Evolutionary conservation across 2,113 vertebrate genomes (phyloP).

Genomic region (Malaclemys terrapin): DNA sequence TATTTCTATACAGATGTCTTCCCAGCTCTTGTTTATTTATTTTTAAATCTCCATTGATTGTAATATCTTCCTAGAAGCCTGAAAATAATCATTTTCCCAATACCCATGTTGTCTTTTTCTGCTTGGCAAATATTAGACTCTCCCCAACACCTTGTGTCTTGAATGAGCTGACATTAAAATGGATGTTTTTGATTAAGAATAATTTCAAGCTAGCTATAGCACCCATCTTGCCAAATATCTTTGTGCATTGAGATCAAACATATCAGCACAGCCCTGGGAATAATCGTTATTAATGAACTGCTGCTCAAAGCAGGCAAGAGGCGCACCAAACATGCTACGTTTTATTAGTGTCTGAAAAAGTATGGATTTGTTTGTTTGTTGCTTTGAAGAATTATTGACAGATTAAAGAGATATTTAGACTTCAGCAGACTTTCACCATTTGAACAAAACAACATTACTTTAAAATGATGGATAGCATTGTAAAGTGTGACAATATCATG

Average conservation of each 20-base stretch:
- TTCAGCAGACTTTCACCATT: slow-evolving; percentile 8
- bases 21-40: slow-evolving; percentile 27
- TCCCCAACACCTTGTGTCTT: slow-evolving; percentile 2
- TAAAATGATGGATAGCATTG: background rate
- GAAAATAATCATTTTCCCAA: slow-evolving; percentile 36
- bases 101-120: slow-evolving; percentile 20
- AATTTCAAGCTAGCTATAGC: background rate
- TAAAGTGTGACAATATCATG: background rate
- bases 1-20: slow-evolving; percentile 24
- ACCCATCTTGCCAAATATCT: slow-evolving; percentile 62
- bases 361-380: slow-evolving; percentile 15
- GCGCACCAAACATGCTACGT: background rate
- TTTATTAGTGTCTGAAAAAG: slow-evolving; percentile 49
- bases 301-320: background rate
- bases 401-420: background rate
- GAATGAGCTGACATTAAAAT: slow-evolving; percentile 46
- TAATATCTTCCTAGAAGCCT: slow-evolving; percentile 4
- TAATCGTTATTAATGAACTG: slow-evolving; percentile 59
- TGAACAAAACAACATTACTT: slow-evolving; percentile 6
- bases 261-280: slow-evolving; percentile 18
- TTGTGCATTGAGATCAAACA: slow-evolving; percentile 48
- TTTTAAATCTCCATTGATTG: slow-evolving; percentile 48
- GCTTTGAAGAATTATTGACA: background rate
- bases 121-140: slow-evolving; percentile 32
- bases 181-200: slow-evolving; percentile 41